Evolutionary conservation across 2,113 vertebrate species (phyloP), one percentile per base, ranked within the genome.

Genomic region (Podarcis raffonei): DNA sequence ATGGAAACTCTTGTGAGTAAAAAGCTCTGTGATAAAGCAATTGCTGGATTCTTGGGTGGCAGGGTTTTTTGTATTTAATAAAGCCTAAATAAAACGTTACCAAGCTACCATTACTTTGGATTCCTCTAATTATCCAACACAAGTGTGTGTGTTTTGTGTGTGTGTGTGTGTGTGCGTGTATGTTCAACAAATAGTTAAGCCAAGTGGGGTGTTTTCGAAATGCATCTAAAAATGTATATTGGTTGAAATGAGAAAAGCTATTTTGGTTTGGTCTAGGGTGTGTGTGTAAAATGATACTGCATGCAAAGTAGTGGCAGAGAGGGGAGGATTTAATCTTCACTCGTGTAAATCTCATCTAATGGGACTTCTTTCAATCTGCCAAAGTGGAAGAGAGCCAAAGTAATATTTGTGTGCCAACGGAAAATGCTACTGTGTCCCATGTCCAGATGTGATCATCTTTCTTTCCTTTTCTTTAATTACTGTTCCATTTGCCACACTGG

Each of bases 361-460:
- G 85, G 39, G 81, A 89, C 68, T 30, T 84, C 20, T 85, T 62
- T 83, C 81, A 89, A 32, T 88, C 15, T 87, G 65, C 32, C 59
- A 85, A 83, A 7, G 7, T 87, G 76, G 81, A 91, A 48, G 75
- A 32, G n/a, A 93, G 37, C 77, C 92, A 42, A 90, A 57, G 79
- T 86, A 83, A 74, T 23, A 30, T 59, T 68, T 62, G 39, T 83
- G 13, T 39, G 8, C 7, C 62, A 76, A 48, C n/a, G 78, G 65
- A 78, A 83, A 83, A 78, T 57, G 20, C 86, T 85, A 6, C 68
- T 9, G 3, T 37, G 88, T 22, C 75, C 79, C 83, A 8, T 71
- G 22, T 85, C 35, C 82, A 78, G 82, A 81, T 83, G 77, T 74
- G 80, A 83, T 78, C 32, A 84, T 89, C 71, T 85, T 90, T 87